A percentile compares a stretch with the other conserved stretches of the same genome.
Conservation (phyloP, 2,888 invertebrate species). For the Troides helena region DNA sequence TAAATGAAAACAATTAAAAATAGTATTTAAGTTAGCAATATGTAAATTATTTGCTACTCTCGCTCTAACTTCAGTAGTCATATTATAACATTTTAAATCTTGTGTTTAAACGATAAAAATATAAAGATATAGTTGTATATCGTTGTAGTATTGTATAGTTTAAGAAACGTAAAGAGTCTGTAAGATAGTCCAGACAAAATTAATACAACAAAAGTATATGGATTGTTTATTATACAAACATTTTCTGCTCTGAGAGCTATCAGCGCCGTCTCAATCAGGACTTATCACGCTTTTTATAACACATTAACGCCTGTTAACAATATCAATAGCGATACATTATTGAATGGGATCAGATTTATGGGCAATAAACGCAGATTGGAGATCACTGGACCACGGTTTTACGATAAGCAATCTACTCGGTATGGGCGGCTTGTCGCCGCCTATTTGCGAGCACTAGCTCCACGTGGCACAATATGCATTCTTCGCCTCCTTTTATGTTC, state of each 20-base stretch:
- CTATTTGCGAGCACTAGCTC: constrained; percentile 57
- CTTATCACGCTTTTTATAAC: constrained; percentile 43
- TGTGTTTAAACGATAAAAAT: too few relatives aligned
- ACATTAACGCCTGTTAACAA: constrained; percentile 65
- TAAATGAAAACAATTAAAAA: constrained; percentile 6
- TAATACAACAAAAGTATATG: neutral
- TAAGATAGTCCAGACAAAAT: neutral
- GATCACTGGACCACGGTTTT: constrained; percentile 73
- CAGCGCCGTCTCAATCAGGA: constrained; percentile 41
- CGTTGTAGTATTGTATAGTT: too few relatives aligned
- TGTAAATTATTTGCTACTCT: too few relatives aligned
- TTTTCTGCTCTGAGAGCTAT: constrained; percentile 20
- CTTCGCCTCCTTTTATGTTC: constrained; percentile 64
- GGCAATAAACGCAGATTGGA: constrained; percentile 74
- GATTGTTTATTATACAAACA: constrained; percentile 11
- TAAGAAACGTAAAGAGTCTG: neutral
- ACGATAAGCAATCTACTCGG: constrained; percentile 72
- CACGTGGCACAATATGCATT: constrained; percentile 67
- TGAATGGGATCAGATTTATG: constrained; percentile 65
- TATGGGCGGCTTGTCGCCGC: constrained; percentile 47
- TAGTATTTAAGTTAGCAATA: neutral
- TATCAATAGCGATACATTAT: constrained; percentile 66
- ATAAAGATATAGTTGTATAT: too few relatives aligned
- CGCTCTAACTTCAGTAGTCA: too few relatives aligned
- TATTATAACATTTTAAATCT: too few relatives aligned